phyloP scores from a whole-genome alignment of 1,140 invertebrate genomes.

The Caenorhabditis remanei region DNA sequence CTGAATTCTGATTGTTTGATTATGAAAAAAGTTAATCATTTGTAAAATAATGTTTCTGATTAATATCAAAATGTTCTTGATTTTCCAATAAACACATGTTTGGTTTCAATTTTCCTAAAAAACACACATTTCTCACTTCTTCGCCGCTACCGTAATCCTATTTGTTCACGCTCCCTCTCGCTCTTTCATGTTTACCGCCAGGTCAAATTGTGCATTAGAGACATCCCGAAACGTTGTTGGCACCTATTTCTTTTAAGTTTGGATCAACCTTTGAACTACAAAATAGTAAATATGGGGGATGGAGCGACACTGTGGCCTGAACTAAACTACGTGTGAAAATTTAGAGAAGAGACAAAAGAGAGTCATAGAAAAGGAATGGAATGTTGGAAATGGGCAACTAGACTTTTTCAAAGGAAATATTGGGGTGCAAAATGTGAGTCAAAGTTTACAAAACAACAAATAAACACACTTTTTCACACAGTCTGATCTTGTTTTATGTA shows the following conservation, averaged over 20 bases:
- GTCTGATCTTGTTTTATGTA: too few species aligned
- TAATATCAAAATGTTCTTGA: too few species aligned
- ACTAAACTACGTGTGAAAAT: slow-evolving; percentile 17
- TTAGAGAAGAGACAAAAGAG: not conserved
- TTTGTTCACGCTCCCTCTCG: not conserved
- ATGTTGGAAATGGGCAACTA: not conserved
- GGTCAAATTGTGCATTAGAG: slow-evolving; percentile 19
- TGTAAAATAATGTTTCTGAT: too few species aligned
- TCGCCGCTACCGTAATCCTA: not conserved
- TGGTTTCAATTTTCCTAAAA: too few species aligned
- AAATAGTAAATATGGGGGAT: not conserved
- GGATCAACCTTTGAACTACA: slow-evolving; percentile 10
- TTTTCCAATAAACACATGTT: too few species aligned
- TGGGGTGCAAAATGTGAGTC: too few species aligned
- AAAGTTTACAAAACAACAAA: too few species aligned
- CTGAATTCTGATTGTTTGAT: not conserved
- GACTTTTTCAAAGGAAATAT: not conserved
- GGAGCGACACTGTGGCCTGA: not conserved
- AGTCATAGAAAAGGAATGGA: not conserved
- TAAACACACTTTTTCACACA: too few species aligned
- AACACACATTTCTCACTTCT: too few species aligned
- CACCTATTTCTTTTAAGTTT: not conserved
- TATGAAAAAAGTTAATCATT: not conserved
- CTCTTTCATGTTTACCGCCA: slow-evolving; percentile 10
- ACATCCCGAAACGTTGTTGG: not conserved